Base-by-base conservation (phyloP, 2,888 invertebrate genomes). In the Idaea dimidiata region DNA sequence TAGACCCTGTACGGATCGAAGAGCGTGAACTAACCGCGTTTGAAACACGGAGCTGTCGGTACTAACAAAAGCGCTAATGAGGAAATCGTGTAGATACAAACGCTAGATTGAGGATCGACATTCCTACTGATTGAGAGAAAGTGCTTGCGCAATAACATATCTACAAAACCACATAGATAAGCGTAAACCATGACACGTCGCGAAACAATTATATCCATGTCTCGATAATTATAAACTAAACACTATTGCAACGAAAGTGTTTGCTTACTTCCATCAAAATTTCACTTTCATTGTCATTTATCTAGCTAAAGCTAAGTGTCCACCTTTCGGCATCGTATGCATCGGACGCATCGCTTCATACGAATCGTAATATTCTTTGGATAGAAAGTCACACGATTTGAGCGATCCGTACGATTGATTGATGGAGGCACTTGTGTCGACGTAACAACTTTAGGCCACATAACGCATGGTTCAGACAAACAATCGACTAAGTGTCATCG, bases 1-100 rank as follows among this genome's bases (percentile, higher is more conserved):
- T 88, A 82, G 80, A 75, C 77, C 66, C 72, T 33, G 33, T 43
- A 43, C 69, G 68, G 72, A 69, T 71, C 68, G 69, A 69, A 62
- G 66, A 72, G 65, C 72, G 69, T 72, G 71, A 70, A 73, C 75
- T 71, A 70, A 74, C 74, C 76, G 77, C 70, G 63, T 66, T 68
- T 66, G 66, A 65, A 73, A 70, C 73, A 70, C 66, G 71, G 69
- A 66, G 57, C 73, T 70, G 81, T 79, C 75, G 77, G 72, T 70
- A 65, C 72, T 69, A 82, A 91, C 89, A 91, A 91, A 89, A 88
- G 88, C 76, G 76, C 81, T 90, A 90, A 90, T 89, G 89, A 91
- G 90, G 82, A 87, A 88, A 84, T 86, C 87, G 83, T 89, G 89
- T 89, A 82, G 72, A 77, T 75, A 78, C 70, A 76, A 43, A 63